Evolutionary conservation across 2,888 invertebrate genomes (phyloP).

Genomic region (Ferdinandea cuprea): DNA sequence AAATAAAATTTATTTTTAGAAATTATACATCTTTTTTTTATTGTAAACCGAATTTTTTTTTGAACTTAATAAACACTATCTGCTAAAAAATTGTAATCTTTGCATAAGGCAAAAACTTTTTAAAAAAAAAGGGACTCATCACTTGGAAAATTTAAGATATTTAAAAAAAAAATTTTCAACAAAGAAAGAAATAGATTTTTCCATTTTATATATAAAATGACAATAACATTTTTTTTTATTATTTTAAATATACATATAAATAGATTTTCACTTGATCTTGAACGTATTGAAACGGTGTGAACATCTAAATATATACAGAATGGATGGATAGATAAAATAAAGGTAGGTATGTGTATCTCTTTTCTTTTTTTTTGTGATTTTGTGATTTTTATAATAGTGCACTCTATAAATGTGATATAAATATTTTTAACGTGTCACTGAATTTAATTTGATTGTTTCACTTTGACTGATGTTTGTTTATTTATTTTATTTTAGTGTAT

Average conservation of each 20-base stretch:
- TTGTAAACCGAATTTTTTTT: constrained; percentile 14
- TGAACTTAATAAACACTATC: not conserved
- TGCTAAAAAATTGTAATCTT: constrained; percentile 1
- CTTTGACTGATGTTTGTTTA: constrained; percentile 34
- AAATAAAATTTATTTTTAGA: constrained; percentile 51
- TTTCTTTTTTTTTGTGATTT: constrained; percentile 6
- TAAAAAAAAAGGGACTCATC: constrained; percentile 35
- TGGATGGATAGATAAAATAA: constrained; percentile 38
- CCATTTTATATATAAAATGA: constrained; percentile 56
- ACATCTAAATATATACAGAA: constrained; percentile 58
- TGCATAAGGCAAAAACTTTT: constrained; percentile 4
- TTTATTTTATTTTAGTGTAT: constrained; percentile 38
- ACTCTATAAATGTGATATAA: constrained; percentile 18
- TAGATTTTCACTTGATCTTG: constrained; percentile 74
- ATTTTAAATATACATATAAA: constrained; percentile 49
- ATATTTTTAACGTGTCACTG: constrained; percentile 52
- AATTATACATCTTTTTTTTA: constrained; percentile 31
- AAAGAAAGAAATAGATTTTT: constrained; percentile 43
- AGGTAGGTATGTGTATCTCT: not conserved
- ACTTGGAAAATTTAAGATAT: too few relatives aligned
- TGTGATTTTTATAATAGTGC: constrained; percentile 22
- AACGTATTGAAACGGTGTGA: constrained; percentile 58
- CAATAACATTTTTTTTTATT: constrained; percentile 58
- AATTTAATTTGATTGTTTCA: constrained; percentile 53
- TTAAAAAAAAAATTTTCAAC: too few relatives aligned